These are phyloP conservation scores for Dynastes hyllus DNA, from an alignment of 2,888 invertebrate genomes.

Conservation along the genomic window DNA sequence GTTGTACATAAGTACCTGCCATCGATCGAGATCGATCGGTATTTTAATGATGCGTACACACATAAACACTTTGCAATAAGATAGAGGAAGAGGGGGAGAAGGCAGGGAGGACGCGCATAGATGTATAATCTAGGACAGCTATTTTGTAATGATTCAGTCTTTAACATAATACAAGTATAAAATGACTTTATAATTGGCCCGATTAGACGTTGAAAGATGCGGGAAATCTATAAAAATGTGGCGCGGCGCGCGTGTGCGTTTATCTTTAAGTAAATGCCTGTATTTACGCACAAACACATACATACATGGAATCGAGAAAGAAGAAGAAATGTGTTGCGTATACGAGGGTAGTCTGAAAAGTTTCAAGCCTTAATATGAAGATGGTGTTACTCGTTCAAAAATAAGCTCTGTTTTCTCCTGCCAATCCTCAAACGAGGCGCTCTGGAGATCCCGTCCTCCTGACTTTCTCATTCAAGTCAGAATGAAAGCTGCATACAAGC, in stretches of 20 bases:
- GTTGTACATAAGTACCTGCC: constrained; percentile 2
- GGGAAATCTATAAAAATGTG: constrained; percentile 30
- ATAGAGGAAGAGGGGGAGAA: neutral
- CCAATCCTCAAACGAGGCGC: no score
- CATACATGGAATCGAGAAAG: no score
- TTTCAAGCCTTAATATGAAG: no score
- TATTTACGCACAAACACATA: neutral
- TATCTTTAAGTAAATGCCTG: neutral
- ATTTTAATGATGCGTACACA: constrained; percentile 42
- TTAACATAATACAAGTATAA: constrained; percentile 13
- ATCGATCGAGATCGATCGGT: constrained; percentile 31
- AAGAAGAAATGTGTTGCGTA: no score
- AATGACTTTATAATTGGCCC: constrained; percentile 37
- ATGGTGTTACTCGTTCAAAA: no score
- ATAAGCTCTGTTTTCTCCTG: no score
- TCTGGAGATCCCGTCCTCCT: no score
- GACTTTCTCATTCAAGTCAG: no score
- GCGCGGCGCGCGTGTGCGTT: neutral
- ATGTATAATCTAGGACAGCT: constrained; percentile 33
- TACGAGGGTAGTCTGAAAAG: no score
- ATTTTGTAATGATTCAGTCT: constrained; percentile 42
- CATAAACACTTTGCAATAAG: neutral
- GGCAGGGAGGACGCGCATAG: neutral
- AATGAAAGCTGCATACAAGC: no score
- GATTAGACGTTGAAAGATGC: constrained; percentile 14